A percentile compares a stretch with the other conserved stretches of the same genome.
Evolutionary conservation across 2,797 vertebrate species (phyloP).

Genomic region (Uromys caudimaculatus): DNA sequence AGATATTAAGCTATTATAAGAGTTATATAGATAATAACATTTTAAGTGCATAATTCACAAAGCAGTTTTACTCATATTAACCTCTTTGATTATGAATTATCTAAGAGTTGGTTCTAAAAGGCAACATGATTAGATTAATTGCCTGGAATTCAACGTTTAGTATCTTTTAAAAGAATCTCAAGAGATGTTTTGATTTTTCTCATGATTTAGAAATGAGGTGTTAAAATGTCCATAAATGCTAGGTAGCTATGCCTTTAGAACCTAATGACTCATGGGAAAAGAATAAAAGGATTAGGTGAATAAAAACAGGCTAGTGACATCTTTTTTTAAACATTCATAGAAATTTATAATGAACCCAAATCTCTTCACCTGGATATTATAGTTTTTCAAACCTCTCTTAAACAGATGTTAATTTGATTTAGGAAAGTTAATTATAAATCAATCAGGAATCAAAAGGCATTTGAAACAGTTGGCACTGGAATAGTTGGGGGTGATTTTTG

Average conservation of each 20-base stretch:
- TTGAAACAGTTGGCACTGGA: background rate
- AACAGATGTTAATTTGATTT: slow-evolving; percentile 3
- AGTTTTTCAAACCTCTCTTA: background rate
- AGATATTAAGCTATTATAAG: slow-evolving; percentile 22
- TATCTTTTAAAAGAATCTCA: background rate
- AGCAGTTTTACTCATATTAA: slow-evolving; percentile 30
- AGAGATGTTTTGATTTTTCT: slow-evolving; percentile 31
- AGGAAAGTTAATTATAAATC: background rate
- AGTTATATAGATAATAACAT: slow-evolving; percentile 34
- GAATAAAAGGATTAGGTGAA: background rate
- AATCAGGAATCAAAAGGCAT: background rate
- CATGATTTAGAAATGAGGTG: background rate
- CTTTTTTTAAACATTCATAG: background rate
- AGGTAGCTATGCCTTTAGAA: background rate
- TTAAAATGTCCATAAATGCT: background rate
- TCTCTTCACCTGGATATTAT: background rate
- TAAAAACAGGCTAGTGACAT: background rate
- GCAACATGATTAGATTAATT: slow-evolving; percentile 6
- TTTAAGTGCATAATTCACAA: slow-evolving; percentile 37
- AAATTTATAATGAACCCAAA: background rate
- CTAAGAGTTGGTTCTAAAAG: background rate
- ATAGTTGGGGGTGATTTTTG: background rate
- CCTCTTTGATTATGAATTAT: slow-evolving; percentile 16
- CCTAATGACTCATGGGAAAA: background rate
- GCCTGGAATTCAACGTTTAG: background rate